Evolutionary conservation across 2,797 vertebrate species (phyloP), one percentile per base, ranked within the genome.

Genomic region (Brachyalestes nurse): DNA sequence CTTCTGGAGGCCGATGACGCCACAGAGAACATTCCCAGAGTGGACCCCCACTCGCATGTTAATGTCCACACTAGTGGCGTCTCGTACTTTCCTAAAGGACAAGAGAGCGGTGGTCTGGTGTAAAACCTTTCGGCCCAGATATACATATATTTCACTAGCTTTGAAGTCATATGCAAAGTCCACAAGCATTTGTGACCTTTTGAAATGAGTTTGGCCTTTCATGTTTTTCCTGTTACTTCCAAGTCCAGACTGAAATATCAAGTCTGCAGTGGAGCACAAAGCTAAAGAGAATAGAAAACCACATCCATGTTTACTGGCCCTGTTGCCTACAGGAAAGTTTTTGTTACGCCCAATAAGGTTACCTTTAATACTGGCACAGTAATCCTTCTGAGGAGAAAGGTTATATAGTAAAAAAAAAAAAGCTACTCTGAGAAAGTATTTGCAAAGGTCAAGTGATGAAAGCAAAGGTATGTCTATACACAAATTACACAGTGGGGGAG

Each of bases 31-130:
- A 0, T 99, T 99, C 61, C 98, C 98, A 0, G 98, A 99, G 85
- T 99, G 98, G 67, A 99, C 98, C 9, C 98, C 98, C 0, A 99
- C 98, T 0, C 98, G 96, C 98, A 99, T 99, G 89, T 98, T 98
- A 75, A 99, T 99, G 8, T 99, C 97, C 1, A 99, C 97, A 25
- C 96, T 93, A 0, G 97, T 99, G 70, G 98, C 97, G 0, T 99
- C 97, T 64, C 97, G 93, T 74, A 99, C 98, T 87, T 99, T 99
- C 93, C 98, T 99, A 85, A 61, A 55, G 34, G 8, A 60, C 6
- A 40, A 67, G 4, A 64, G 61, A 2, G 5, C 12, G 1, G 38
- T n/a, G 10, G 16, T 23, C 6, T 40, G 23, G 64, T 42, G n/a
- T 47, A 6, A 51, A 12, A 8, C 3, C 8, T 19, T 8, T 49